These are phyloP conservation scores for Auanema freiburgensis DNA, from an alignment of 2,888 invertebrate species.

Conservation along the genomic window DNA sequence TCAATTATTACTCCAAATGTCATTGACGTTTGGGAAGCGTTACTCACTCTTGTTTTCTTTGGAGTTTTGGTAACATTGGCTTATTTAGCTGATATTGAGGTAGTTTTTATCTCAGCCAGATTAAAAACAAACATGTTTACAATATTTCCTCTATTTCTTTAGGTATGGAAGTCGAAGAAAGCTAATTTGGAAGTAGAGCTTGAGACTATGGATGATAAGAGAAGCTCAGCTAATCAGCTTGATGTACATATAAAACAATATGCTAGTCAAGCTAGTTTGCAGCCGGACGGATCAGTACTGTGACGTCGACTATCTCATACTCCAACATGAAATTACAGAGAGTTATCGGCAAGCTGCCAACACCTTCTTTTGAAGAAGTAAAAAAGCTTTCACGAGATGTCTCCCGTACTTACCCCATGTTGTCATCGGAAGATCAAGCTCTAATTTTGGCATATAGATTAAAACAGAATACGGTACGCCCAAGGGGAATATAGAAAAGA, in stretches of 20 bases:
- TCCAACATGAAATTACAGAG: constrained; percentile 13
- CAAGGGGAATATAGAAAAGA: not conserved
- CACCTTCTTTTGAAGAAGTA: constrained; percentile 27
- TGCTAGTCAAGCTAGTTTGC: constrained; percentile 27
- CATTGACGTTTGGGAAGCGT: constrained; percentile 69
- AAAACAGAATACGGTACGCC: constrained; percentile 68
- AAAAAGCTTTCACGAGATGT: constrained; percentile 39
- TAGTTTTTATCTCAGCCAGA: not conserved
- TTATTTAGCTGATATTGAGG: constrained; percentile 69
- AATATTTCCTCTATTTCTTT: not conserved
- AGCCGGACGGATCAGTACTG: constrained; percentile 16
- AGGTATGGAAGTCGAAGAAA: constrained; percentile 26
- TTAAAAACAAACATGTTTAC: constrained; percentile 47
- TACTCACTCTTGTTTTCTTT: constrained; percentile 71
- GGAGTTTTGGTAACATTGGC: constrained; percentile 70
- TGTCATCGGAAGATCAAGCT: constrained; percentile 51
- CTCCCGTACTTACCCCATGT: constrained; percentile 40
- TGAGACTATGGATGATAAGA: constrained; percentile 21
- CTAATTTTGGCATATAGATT: constrained; percentile 69
- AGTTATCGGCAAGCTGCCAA: constrained; percentile 22
- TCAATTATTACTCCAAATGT: constrained; percentile 38
- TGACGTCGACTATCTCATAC: not conserved
- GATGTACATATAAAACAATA: constrained; percentile 31
- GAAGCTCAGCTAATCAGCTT: constrained; percentile 4
- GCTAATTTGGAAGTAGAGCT: constrained; percentile 28